Evolutionary conservation across 2,113 vertebrate species (phyloP), one percentile per base, ranked within the genome.

Genomic region (Tetraodon nigroviridis): DNA sequence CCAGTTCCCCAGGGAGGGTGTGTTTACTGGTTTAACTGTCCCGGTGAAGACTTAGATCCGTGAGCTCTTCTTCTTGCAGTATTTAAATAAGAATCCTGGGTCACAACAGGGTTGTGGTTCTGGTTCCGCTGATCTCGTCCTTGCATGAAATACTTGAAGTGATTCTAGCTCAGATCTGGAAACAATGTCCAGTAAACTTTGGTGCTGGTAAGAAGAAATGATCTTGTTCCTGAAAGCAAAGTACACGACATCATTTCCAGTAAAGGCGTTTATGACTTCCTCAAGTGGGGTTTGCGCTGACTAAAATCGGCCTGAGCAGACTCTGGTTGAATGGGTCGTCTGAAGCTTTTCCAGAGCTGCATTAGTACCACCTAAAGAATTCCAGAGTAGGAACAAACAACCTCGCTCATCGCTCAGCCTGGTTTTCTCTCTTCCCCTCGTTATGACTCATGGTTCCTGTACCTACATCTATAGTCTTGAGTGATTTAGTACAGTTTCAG

Each of bases 381-480:
- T 61, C 20, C 50, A 27, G 27, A 50, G 8, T 8, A 53, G 47
- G 41, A 51, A 18, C 50, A n/a, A 64, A 55, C 18, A 13, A 40
- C 44, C 5, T 64, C 58, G 66, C 61, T 78, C 69, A 64, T 72
- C 59, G 24, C 4, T 6, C 24, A 27, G 22, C 10, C 32, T 12
- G 32, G 1, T 37, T 37, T 37, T 37, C 32, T 2, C 44, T n/a
- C 8, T 45, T n/a, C 15, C 2, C 44, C 2, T 52, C 62, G 78
- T 37, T 15, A 17, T 80, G 76, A 80, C 58, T 64, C 63, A 53
- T 42, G 58, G 51, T 60, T 71, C 77, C 50, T 22, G 11, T n/a
- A 10, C 2, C 0, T 4, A 15, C 49, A 47, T 45, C 51, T 59
- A 19, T 55, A 21, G 6, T 41, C 51, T 44, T 51, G 17, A 40